Evolutionary conservation across 1,140 invertebrate genomes (phyloP), one percentile per base, ranked within the genome.

Genomic region (Dinoponera quadriceps): DNA sequence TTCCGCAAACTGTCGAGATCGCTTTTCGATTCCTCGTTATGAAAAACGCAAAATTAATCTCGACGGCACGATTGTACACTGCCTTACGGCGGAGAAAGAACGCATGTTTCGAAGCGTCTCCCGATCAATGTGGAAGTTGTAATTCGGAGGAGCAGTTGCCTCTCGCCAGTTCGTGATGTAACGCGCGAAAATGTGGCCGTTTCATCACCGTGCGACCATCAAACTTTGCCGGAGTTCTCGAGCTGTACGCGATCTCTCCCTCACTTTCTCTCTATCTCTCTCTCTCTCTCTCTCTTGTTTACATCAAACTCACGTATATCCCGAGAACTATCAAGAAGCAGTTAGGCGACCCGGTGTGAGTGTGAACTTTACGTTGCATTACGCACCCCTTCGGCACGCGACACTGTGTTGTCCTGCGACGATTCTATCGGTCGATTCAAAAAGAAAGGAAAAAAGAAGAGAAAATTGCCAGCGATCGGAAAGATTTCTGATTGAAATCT

Each of bases 251-350:
- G 54, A 55, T 9, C n/a, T 22, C 38, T 44, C 38, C 11, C 38
- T 44, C 38, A 9, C 3, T 33, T 7, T 33, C 33, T 33, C 33
- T 33, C 33, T 33, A 2, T 33, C 33, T 33, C 33, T 33, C 2
- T 33, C 33, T 33, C 33, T 33, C 33, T 33, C 33, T 33, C 33
- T 33, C 33, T 33, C 51, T 4, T 16, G n/a, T 55, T 55, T 55
- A 20, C 54, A 55, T 55, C 54, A 20, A 55, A 20, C 54, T 55
- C 54, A 55, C 54, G n/a, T 55, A 55, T n/a, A 55, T 20, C 54
- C 7, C 54, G 54, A 9, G n/a, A 55, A 55, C 54, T 55, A 55
- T 55, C 11, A 55, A 55, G n/a, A 9, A 55, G 20, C 54, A 20
- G n/a, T 55, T 20, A 55, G 54, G 54, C 51, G 51, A 20, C 7